Conservation (phyloP, 2,797 vertebrate genomes). For the Harpagifer antarcticus region DNA sequence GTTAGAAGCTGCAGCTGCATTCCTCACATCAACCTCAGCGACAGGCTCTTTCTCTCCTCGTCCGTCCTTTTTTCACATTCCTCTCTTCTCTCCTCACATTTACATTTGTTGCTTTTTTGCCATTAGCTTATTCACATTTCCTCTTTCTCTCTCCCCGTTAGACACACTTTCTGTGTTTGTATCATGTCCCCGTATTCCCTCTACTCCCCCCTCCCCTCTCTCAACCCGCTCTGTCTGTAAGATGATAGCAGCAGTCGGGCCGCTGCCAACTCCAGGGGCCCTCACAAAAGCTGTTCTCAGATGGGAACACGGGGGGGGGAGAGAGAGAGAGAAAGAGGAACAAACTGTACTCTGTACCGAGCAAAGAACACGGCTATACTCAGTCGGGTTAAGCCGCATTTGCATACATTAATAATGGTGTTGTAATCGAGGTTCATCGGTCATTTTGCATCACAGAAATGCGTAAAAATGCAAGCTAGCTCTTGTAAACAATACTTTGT, state of each 20-base stretch:
- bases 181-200: slow-evolving; percentile 42
- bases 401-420: neutral
- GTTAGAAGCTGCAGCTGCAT: slow-evolving; percentile 72
- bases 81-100: slow-evolving; percentile 10
- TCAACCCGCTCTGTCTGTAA: slow-evolving; percentile 62
- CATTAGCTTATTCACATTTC: slow-evolving; percentile 22
- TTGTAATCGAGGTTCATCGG: neutral
- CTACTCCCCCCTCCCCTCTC: too few species aligned
- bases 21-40: slow-evolving; percentile 55
- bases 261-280: slow-evolving; percentile 72
- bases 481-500: neutral
- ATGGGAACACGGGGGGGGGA: slow-evolving; percentile 41
- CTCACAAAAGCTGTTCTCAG: slow-evolving; percentile 67
- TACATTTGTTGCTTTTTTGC: neutral
- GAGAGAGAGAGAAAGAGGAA: too few species aligned
- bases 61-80: slow-evolving; percentile 45
- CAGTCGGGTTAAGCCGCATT: neutral
- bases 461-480: neutral
- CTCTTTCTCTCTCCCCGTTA: neutral
- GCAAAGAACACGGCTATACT: slow-evolving; percentile 27
- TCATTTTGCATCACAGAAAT: neutral
- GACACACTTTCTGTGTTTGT: slow-evolving; percentile 13
- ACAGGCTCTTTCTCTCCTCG: slow-evolving; percentile 26
- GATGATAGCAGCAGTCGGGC: slow-evolving; percentile 68
- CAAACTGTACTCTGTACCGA: slow-evolving; percentile 70